Evolutionary conservation across 2,888 invertebrate genomes (phyloP), one percentile per base, ranked within the genome.

Genomic region (Drosophila meridionalis): DNA sequence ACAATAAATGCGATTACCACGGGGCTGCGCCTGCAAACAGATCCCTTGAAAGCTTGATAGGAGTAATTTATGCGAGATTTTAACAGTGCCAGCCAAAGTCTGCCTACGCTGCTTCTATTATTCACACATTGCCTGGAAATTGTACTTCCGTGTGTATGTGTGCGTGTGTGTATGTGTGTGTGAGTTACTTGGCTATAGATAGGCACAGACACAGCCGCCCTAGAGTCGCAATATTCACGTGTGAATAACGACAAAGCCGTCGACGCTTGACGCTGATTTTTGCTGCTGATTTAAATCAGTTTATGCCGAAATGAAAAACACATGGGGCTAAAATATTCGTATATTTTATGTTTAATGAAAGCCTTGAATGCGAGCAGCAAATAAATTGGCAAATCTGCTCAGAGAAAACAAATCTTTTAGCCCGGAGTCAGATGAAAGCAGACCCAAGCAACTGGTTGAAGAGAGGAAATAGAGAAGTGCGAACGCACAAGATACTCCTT

Each of bases 41-140:
- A 56, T 43, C 47, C 58, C 59, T 60, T 36, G 58, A 64, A 70
- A 64, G 66, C 59, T 62, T 59, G 67, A 34, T 56, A 53, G 56
- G 38, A 57, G 76, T 87, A 88, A 88, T 87, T 87, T 87, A 87
- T 88, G 89, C 80, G 78, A 76, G 80, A 77, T 82, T 88, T 84
- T 80, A 86, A 83, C 80, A 88, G 65, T 73, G 68, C n/a, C 59
- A 48, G 32, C 59, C 76, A 72, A 42, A 53, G 78, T 68, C 76
- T 58, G 75, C 69, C 75, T 52, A 79, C 78, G 78, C 78, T 73
- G 65, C 63, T 78, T 81, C 69, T 73, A 80, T 73, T 85, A 73
- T 81, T 81, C 73, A 72, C 74, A 68, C 64, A 50, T 56, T 58
- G 59, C 52, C 60, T 42, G 63, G 32, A 40, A 28, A 28, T 47